Evolutionary conservation across 2,888 invertebrate genomes (phyloP).

Genomic region (Drosophila leonis): DNA sequence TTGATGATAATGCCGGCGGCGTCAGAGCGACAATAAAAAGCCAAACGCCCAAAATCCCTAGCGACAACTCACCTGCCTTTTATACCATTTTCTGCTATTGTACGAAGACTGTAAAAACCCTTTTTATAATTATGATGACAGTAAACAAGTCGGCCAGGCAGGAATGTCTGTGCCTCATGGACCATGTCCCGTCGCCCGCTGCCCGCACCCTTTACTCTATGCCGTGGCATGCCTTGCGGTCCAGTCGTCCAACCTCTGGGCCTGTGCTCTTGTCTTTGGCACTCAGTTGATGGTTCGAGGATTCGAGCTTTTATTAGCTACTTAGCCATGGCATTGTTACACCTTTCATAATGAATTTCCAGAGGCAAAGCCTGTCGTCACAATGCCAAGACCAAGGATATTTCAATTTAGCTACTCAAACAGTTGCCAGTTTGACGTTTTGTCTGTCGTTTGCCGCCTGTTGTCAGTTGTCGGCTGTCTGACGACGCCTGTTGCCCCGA

Average conservation of each 20-base stretch:
- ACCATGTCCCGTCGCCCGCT: background rate
- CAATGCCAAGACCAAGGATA: slow-evolving; percentile 74
- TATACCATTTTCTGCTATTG: slow-evolving; percentile 54
- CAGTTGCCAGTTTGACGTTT: slow-evolving; percentile 80
- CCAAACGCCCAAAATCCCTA: slow-evolving; percentile 41
- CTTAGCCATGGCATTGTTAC: slow-evolving; percentile 75
- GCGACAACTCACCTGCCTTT: slow-evolving; percentile 66
- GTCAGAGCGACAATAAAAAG: slow-evolving; percentile 57
- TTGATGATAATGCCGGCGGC: slow-evolving; percentile 45
- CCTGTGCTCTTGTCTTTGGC: slow-evolving; percentile 48
- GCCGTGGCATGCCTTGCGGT: slow-evolving; percentile 7
- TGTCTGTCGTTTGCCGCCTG: slow-evolving; percentile 39
- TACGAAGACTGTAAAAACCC: slow-evolving; percentile 68
- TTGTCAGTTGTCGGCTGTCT: slow-evolving; percentile 28
- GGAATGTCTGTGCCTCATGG: slow-evolving; percentile 4
- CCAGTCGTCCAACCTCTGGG: slow-evolving; percentile 14
- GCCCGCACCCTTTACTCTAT: background rate
- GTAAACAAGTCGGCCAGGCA: slow-evolving; percentile 68
- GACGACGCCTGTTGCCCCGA: slow-evolving; percentile 52
- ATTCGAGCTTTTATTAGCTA: slow-evolving; percentile 74
- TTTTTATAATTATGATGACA: slow-evolving; percentile 80
- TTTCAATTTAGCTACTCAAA: slow-evolving; percentile 79
- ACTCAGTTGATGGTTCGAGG: slow-evolving; percentile 36
- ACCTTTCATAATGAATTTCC: slow-evolving; percentile 72
- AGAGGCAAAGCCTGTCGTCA: slow-evolving; percentile 57